These are phyloP conservation scores for Hydrocynus forskahlii DNA, from an alignment of 2,797 vertebrate genomes.

Conservation along the genomic window DNA sequence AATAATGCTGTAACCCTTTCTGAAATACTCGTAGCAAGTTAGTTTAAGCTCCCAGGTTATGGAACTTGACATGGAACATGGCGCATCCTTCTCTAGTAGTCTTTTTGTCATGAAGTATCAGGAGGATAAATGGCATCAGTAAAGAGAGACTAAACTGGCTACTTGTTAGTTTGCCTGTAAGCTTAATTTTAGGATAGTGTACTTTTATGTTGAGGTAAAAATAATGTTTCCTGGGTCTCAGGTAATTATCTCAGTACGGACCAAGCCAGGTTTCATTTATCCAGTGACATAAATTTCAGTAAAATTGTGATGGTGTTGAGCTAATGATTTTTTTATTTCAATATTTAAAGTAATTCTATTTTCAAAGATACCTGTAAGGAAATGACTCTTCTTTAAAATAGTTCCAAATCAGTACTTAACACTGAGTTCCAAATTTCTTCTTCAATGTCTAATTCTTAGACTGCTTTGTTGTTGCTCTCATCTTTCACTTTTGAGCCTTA, in stretches of 20 bases:
- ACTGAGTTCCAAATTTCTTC: too few species aligned
- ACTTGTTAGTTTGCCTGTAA: not conserved
- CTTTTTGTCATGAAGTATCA: not conserved
- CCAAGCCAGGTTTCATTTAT: not conserved
- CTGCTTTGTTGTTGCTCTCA: too few species aligned
- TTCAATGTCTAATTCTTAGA: too few species aligned
- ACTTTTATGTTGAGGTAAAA: too few species aligned
- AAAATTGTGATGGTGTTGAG: not conserved
- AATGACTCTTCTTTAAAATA: too few species aligned
- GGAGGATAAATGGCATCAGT: not conserved
- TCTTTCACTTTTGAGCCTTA: too few species aligned
- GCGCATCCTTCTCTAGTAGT: not conserved
- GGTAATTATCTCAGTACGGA: not conserved
- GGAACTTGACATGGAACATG: too few species aligned
- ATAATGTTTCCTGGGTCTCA: not conserved
- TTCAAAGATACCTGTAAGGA: too few species aligned
- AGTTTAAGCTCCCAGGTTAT: not conserved
- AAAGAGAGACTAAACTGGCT: not conserved
- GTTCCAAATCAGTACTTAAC: too few species aligned
- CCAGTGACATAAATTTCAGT: not conserved
- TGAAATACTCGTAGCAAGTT: not conserved
- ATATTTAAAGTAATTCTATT: too few species aligned
- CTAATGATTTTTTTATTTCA: too few species aligned
- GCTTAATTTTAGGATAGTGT: too few species aligned
- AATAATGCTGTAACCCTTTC: not conserved